Conservation (phyloP, 2,888 invertebrate genomes). For the Malachius bipustulatus region DNA sequence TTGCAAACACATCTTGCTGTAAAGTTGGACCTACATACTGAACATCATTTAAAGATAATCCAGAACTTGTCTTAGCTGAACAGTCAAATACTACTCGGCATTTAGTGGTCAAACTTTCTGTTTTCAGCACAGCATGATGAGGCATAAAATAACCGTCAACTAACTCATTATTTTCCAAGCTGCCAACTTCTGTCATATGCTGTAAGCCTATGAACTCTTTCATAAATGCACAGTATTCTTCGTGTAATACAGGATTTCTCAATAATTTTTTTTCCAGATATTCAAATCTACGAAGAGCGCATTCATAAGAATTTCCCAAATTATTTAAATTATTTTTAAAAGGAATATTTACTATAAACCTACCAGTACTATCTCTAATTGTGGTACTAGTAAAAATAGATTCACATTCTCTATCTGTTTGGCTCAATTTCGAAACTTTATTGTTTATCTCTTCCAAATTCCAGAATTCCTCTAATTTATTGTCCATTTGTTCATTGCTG, state of each 20-base stretch:
- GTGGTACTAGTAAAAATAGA: neutral
- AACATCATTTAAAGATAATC: no score
- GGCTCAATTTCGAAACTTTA: neutral
- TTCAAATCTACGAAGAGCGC: no score
- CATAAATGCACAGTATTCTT: conserved; percentile 1
- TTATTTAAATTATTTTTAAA: neutral
- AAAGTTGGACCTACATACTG: neutral
- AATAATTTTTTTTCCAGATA: no score
- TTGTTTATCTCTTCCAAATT: neutral
- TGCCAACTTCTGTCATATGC: neutral
- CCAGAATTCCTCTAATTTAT: conserved; percentile 6
- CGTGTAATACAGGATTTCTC: no score
- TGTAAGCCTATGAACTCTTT: neutral
- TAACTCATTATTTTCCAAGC: no score
- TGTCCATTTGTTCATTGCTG: conserved; percentile 4
- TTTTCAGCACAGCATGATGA: no score
- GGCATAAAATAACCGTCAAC: no score
- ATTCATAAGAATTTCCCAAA: neutral
- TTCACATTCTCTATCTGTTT: neutral
- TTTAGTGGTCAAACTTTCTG: no score
- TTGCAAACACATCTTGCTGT: no score
- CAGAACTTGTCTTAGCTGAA: no score
- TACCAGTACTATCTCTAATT: neutral
- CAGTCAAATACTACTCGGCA: no score
- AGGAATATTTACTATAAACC: conserved; percentile 2